Conservation (phyloP, 2,888 invertebrate genomes). For the Amiota communis region DNA sequence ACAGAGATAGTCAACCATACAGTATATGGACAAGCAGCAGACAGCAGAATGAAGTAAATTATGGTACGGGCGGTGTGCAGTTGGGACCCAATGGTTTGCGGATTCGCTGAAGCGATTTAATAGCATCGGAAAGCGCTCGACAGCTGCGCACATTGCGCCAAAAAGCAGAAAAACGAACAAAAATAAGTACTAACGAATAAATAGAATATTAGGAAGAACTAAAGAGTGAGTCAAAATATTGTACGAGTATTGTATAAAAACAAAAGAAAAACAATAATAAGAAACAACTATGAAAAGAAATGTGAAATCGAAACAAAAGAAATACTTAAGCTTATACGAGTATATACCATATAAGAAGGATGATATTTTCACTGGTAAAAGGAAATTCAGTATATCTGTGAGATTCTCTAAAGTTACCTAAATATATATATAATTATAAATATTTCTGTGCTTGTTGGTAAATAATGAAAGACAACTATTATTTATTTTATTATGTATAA, state of each 20-base stretch:
- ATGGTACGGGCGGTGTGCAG: background rate
- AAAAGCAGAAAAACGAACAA: constrained; percentile 30
- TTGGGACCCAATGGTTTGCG: constrained; percentile 69
- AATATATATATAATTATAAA: too few relatives aligned
- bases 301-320: too few relatives aligned
- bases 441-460: too few relatives aligned
- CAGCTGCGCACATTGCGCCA: constrained; percentile 63
- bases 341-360: too few relatives aligned
- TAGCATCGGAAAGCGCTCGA: constrained; percentile 72
- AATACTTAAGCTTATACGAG: too few relatives aligned
- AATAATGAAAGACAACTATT: too few relatives aligned
- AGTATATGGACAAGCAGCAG: constrained; percentile 32
- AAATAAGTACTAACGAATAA: background rate
- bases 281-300: background rate
- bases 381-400: too few relatives aligned
- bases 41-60: constrained; percentile 20
- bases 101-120: constrained; percentile 72
- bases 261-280: background rate
- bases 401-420: too few relatives aligned
- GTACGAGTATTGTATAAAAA: background rate
- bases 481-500: too few relatives aligned
- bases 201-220: background rate
- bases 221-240: constrained; percentile 3
- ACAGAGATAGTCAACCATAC: too few relatives aligned
- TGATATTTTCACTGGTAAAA: too few relatives aligned